Base-by-base conservation (phyloP, 2,888 invertebrate genomes). In the Pardosa pseudoannulata region DNA sequence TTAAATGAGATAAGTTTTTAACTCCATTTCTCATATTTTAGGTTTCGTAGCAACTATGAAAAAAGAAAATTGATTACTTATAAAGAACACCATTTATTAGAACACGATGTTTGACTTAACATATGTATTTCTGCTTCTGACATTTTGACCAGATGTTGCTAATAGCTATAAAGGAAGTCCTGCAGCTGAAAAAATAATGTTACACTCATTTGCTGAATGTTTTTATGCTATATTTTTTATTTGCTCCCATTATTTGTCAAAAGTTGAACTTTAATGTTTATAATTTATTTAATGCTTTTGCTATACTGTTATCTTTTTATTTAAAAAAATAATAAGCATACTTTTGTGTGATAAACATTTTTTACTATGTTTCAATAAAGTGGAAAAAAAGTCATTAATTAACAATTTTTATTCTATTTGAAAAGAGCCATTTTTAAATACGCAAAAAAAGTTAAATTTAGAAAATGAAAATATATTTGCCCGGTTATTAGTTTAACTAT, bases 141-240 rank as follows among this genome's bases (percentile, higher is more conserved):
- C 23, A 23, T 56, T 56, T 56, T 56, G 56, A 56, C 23, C 56
- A 56, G 56, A 56, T 56, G 56, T 56, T 56, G 11, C 56, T 56
- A 56, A 56, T 56, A 56, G 56, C 56, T 23, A 11, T 2, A 19
- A 11, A 3, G 19, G 3, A 16, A 23, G 19, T 3, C 5, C 3
- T 23, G 23, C 56, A 56, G 46, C 23, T 23, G 56, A 56, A 56
- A 46, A 46, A 46, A 46, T 13, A 16, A 16, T 16, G 46, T 2
- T 2, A 16, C 46, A 16, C 16, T 13, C 46, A 46, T 46, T 46
- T 46, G 46, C 46, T 46, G 46, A 46, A 46, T 46, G 46, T 46
- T 46, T 36, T 46, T 46, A 16, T 16, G 16, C 2, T 16, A 16
- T 46, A 16, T 16, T 11, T 2, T 46, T 46, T 46, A 11, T 46